Base-by-base conservation (phyloP, 92 coral and sea anemone species). In the Phenganax subtilis region DNA sequence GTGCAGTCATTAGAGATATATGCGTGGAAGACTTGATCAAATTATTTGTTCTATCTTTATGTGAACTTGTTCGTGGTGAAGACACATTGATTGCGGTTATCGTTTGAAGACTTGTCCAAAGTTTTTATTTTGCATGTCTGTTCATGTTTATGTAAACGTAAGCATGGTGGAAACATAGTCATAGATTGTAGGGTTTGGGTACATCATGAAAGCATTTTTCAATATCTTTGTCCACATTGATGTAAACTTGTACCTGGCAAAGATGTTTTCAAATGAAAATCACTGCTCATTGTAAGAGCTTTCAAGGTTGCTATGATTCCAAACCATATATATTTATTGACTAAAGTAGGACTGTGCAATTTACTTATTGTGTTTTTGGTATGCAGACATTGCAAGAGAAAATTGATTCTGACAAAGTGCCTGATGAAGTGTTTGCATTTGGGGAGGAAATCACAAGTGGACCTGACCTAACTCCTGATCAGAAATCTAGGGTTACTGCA, bases 371-470 rank as follows among this genome's bases (percentile, higher is more conserved):
- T 17, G 16, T 65, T 65, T 17, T 12, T 65, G 6, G 6, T 17
- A 10, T 25, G 10, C 70, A 79, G 83, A 55, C 27, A 59, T 25
- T 79, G 0, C 74, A 54, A 62, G 74, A 79, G 51, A 63, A 17
- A 47, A 79, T 79, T 51, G 27, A 44, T n/a, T 79, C 83, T 51
- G 83, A 64, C 30, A 73, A 79, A 25, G 61, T 63, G 10, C 83
- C 83, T 8, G 16, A 1, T 17, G 63, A 72, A 8, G 65, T 57
- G 10, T 63, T 62, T 11, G 53, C 83, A 52, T 54, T 59, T 20
- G 74, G 83, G n/a, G 74, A 79, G 51, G 83, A 79, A 79, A 51
- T 79, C 10, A 15, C 52, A 2, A 54, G 17, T 30, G 83, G 54
- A 79, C 37, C 72, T 8, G 65, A 11, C 53, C 51, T 79, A 0